These are phyloP conservation scores for Nestor notabilis DNA, from an alignment of 2,113 vertebrate genomes.

Conservation along the genomic window DNA sequence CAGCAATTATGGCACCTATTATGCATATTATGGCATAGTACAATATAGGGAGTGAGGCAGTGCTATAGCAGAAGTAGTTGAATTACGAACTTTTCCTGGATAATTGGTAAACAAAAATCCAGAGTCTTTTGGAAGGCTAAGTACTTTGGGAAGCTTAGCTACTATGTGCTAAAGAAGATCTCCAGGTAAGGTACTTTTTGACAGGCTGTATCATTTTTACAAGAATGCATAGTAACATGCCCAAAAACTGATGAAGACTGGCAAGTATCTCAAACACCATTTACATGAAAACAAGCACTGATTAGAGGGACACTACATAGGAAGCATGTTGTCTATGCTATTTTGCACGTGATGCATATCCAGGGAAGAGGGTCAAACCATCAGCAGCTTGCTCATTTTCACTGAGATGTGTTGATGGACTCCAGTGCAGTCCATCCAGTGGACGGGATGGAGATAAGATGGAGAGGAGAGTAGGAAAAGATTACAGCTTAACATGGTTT, in stretches of 20 bases:
- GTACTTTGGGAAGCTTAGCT: neutral
- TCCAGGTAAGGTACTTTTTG: neutral
- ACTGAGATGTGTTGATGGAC: slow-evolving; percentile 58
- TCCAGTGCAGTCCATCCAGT: slow-evolving; percentile 11
- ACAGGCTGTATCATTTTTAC: neutral
- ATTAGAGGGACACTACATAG: neutral
- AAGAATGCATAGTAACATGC: neutral
- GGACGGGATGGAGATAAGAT: slow-evolving; percentile 25
- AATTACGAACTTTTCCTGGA: too few species aligned
- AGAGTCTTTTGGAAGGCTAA: too few species aligned
- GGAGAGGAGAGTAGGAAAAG: neutral
- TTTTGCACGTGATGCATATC: neutral
- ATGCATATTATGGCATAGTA: too few species aligned
- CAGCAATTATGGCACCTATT: too few species aligned
- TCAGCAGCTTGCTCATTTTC: slow-evolving; percentile 58
- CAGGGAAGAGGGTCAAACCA: neutral
- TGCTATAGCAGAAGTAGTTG: too few species aligned
- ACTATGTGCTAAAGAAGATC: neutral
- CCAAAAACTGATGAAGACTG: neutral
- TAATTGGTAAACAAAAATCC: too few species aligned
- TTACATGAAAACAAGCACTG: neutral
- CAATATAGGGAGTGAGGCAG: too few species aligned
- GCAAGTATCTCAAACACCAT: neutral
- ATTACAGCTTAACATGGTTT: neutral
- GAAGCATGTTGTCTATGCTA: neutral